These are phyloP conservation scores for Melanotaenia boesemani DNA, from an alignment of 2,797 vertebrate genomes.

Conservation along the genomic window DNA sequence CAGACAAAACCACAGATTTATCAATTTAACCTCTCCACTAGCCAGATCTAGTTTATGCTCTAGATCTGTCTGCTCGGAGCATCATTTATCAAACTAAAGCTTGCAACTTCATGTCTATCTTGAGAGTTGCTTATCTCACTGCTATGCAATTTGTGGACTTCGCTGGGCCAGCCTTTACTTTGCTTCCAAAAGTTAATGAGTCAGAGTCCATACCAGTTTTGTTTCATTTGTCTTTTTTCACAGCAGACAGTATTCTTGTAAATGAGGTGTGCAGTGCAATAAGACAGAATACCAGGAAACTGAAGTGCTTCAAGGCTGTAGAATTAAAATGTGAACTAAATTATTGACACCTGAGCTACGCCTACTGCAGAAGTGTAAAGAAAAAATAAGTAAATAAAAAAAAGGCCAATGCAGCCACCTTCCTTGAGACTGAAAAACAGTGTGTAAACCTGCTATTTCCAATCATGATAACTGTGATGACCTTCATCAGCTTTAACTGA, in stretches of 20 bases:
- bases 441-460: neutral
- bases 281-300: neutral
- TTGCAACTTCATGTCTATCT: neutral
- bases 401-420: neutral
- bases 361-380: neutral
- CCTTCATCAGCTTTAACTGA: too few relatives aligned
- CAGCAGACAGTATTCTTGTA: neutral
- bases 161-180: neutral
- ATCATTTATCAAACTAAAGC: neutral
- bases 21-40: constrained; percentile 21
- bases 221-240: neutral
- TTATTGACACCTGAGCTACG: neutral
- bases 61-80: neutral
- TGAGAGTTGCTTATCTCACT: neutral
- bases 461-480: constrained; percentile 8
- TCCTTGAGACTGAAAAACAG: neutral
- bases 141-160: constrained; percentile 1
- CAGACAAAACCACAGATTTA: constrained; percentile 12
- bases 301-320: neutral
- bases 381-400: neutral
- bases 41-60: neutral
- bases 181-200: neutral
- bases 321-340: neutral
- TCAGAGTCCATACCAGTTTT: neutral
- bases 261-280: neutral